phyloP scores from a whole-genome alignment of 1,140 invertebrate species.

The Bombus huntii region DNA sequence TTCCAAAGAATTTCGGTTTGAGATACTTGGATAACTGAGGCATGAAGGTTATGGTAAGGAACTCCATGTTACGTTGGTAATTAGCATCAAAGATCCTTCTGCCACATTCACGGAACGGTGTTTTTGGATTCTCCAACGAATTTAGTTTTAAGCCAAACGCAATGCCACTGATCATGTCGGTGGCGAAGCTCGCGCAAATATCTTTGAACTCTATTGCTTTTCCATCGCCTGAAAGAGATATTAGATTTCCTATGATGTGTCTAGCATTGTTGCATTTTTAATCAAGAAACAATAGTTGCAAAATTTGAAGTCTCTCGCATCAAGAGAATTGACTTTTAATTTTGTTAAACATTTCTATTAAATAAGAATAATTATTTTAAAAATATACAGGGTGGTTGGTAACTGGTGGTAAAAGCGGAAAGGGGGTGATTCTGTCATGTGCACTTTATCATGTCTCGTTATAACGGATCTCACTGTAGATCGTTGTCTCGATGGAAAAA shows the following conservation, averaged over 20 bases:
- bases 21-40: conserved; percentile 67
- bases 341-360: too few relatives aligned
- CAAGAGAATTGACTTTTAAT: accelerated
- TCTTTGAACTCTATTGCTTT: conserved; percentile 78
- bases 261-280: not conserved
- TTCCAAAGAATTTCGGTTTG: conserved; percentile 62
- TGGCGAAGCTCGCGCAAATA: conserved; percentile 82
- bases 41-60: conserved; percentile 75
- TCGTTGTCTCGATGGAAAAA: too few relatives aligned
- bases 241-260: not conserved
- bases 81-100: conserved; percentile 69
- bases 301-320: not conserved
- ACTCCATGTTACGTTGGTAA: conserved; percentile 66
- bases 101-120: conserved; percentile 71
- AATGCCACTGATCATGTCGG: conserved; percentile 85
- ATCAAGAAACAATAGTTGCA: not conserved
- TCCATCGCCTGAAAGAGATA: conserved; percentile 41
- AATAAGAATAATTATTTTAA: too few relatives aligned
- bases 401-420: too few relatives aligned
- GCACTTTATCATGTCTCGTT: too few relatives aligned
- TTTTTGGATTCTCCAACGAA: conserved; percentile 81
- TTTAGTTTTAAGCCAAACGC: conserved; percentile 85
- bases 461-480: too few relatives aligned
- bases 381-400: too few relatives aligned
- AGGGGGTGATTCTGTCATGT: too few relatives aligned